Conservation (phyloP, 2,888 invertebrate species). For the Tachina lurida region DNA sequence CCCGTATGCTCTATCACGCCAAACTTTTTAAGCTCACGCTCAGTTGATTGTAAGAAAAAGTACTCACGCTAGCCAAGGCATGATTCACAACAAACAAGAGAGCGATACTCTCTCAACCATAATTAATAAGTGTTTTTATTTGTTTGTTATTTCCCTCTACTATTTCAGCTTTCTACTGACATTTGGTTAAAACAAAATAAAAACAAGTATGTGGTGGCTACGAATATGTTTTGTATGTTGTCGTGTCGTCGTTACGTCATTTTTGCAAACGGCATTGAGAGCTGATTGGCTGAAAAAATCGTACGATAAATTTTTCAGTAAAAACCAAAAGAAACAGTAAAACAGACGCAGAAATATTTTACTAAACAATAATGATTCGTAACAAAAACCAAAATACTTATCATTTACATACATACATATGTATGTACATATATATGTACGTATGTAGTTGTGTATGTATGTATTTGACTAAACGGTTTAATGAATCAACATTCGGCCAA, state of each 20-base stretch:
- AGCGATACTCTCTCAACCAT: too few species aligned
- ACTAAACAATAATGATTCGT: constrained; percentile 48
- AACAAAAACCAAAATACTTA: constrained; percentile 24
- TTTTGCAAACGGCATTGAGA: constrained; percentile 75
- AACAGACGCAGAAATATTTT: constrained; percentile 52
- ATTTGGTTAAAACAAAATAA: constrained; percentile 63
- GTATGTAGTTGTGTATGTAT: neutral
- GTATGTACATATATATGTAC: too few species aligned
- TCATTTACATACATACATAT: neutral
- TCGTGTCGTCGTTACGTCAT: constrained; percentile 79
- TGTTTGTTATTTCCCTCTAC: constrained; percentile 42
- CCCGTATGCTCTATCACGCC: too few species aligned
- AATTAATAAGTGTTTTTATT: neutral
- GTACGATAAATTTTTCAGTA: constrained; percentile 81
- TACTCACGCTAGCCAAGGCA: too few species aligned
- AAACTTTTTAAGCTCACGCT: too few species aligned
- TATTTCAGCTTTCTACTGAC: constrained; percentile 60
- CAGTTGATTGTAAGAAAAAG: too few species aligned
- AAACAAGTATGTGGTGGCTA: constrained; percentile 1
- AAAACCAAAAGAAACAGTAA: constrained; percentile 64
- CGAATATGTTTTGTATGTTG: constrained; percentile 57
- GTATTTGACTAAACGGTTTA: constrained; percentile 34
- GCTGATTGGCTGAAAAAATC: constrained; percentile 82
- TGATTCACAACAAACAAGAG: too few species aligned
- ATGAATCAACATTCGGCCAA: constrained; percentile 61